A percentile compares a stretch with the other conserved stretches of the same genome.
Conservation (phyloP, 2,113 vertebrate species). For the Dipodomys stephensi region DNA sequence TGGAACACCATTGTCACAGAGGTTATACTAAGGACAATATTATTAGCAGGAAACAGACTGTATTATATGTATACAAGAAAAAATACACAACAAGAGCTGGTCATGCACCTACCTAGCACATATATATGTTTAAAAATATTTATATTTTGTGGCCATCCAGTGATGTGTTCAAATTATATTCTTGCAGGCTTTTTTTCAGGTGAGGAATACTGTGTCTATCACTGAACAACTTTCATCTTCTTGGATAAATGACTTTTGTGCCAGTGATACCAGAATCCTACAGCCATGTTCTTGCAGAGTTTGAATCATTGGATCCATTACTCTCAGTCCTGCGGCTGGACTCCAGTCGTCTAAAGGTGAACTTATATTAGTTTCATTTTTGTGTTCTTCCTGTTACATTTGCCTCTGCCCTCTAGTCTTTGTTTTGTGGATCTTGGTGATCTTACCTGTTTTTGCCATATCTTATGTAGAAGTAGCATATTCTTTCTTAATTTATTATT, state of each 20-base stretch:
- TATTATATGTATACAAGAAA: background rate
- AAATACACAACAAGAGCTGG: background rate
- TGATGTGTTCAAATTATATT: constrained; percentile 47
- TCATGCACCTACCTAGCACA: background rate
- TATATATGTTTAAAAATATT: too few species aligned
- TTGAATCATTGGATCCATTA: constrained; percentile 94
- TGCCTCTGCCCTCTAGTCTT: background rate
- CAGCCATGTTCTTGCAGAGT: constrained; percentile 94
- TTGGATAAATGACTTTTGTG: constrained; percentile 86
- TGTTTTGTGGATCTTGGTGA: background rate
- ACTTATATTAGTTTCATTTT: background rate
- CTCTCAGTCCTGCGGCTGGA: constrained; percentile 95
- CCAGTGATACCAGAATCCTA: constrained; percentile 90
- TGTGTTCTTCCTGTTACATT: background rate
- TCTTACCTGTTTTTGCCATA: constrained; percentile 32
- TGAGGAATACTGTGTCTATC: background rate
- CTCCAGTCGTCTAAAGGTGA: constrained; percentile 95
- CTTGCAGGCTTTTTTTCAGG: constrained; percentile 61
- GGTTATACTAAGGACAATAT: background rate
- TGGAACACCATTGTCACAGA: background rate
- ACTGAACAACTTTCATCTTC: background rate
- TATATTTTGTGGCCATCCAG: background rate
- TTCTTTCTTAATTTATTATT: constrained; percentile 30
- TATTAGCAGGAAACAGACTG: background rate
- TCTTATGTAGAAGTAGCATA: background rate